Base-by-base conservation (phyloP, 2,888 invertebrate species). In the Parascotia fuliginaria region DNA sequence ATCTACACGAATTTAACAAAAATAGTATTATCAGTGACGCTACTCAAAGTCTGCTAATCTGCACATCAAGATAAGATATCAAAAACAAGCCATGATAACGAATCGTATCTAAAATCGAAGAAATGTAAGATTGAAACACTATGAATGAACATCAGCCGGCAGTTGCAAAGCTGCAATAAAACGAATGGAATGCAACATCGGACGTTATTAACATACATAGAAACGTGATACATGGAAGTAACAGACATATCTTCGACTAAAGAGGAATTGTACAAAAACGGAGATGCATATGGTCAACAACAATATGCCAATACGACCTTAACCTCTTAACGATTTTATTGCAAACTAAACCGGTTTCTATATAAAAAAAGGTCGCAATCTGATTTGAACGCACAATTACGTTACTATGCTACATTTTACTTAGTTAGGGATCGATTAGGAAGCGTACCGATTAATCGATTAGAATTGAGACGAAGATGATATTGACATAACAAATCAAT, bases 371-470 rank as follows among this genome's bases (percentile, higher is more conserved):
- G 11, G 12, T 4, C 5, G 6, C 6, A 19, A 11, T 11, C 0
- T 0, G 7, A 49, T 43, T 32, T 11, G 33, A 47, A 15, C 7
- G 9, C 7, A 38, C 29, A 45, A 42, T 47, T 16, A 41, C 9
- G 16, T 32, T 32, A 16, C 22, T 4, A 38, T 29, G 31, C 29
- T 45, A 53, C 13, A 55, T 43, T 61, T 56, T 47, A n/a, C 12
- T 38, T 12, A 52, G 53, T 43, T 34, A n/a, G 31, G 42, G 33
- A 48, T 53, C 52, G 37, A 58, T 64, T 55, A 62, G 50, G 55
- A 51, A 63, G 53, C 65, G 31, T 49, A 48, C 54, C 29, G 49
- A 28, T 24, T 40, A 67, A 67, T 67, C 45, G 46, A 67, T 58
- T 64, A 39, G 32, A 49, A 55, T 12, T 12, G 15, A 51, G 22